Percentiles rank a stretch among this genome's conserved stretches.
Evolutionary conservation across 2,113 vertebrate species (phyloP).

Genomic region (Colinus virginianus): DNA sequence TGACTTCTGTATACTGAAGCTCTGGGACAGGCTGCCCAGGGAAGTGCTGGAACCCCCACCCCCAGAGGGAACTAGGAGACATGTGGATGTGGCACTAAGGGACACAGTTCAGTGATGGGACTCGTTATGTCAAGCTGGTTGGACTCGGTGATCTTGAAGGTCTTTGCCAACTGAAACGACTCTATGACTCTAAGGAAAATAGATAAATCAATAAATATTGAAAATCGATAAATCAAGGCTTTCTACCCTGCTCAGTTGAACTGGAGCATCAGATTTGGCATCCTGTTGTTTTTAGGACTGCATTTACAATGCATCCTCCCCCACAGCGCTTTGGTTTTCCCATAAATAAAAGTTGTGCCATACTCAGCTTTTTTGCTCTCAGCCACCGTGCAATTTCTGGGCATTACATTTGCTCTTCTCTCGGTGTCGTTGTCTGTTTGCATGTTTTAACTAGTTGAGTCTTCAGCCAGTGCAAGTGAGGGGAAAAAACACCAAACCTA

Average conservation of each 20-base stretch:
- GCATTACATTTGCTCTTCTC: slow-evolving; percentile 33
- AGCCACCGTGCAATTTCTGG: background rate
- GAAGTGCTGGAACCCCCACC: background rate
- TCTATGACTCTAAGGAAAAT: background rate
- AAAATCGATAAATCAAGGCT: background rate
- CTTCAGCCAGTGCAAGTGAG: background rate
- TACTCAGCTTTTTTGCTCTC: slow-evolving; percentile 14
- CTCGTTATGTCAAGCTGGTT: background rate
- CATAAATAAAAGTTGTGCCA: background rate
- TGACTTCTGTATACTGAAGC: background rate
- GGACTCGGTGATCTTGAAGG: background rate
- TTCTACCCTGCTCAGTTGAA: background rate
- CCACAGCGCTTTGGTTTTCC: background rate
- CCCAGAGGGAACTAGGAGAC: too few relatives aligned
- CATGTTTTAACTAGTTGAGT: slow-evolving; percentile 46
- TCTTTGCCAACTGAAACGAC: background rate
- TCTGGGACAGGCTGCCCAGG: background rate
- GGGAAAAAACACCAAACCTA: slow-evolving; percentile 24
- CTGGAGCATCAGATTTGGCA: background rate
- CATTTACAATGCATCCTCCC: background rate
- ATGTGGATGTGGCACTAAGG: background rate
- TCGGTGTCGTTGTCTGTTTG: slow-evolving; percentile 12
- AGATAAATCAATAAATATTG: background rate
- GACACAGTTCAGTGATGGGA: background rate
- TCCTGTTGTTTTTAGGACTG: background rate